Evolutionary conservation across 2,888 invertebrate species (phyloP), one percentile per base, ranked within the genome.

Genomic region (Diarsia rubi): DNA sequence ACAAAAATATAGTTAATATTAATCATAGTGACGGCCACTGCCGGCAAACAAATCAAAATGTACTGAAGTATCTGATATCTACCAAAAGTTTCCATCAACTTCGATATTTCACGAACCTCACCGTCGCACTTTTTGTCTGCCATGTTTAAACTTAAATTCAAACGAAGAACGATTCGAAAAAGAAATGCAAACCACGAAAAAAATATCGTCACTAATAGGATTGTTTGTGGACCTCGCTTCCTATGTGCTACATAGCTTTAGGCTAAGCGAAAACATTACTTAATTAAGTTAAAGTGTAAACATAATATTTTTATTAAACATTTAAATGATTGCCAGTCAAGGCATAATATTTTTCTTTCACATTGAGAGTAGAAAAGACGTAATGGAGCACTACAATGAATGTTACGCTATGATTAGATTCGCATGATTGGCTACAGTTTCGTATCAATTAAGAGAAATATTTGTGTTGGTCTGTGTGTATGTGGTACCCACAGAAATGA

Each of bases 1-100:
- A 93, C 91, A 74, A 95, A 95, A n/a, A 95, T 88, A 60, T 93
- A 95, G 75, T 95, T 95, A 3, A 95, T 93, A 74, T 92, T 92
- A 1, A 91, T 89, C 92, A 95, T 94, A 3, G 92, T 92, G 0
- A 93, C 86, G 37, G 93, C 91, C 3, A 95, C 21, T 0, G 91
- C 89, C 0, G 94, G 92, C 1, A 94, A 42, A 79, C 94, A 94
- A 21, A 92, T 88, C 42, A 91, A 84, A 0, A 87, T 72, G 59
- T 92, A 95, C 69, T 95, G 95, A 54, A 92, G 57, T 27, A 90
- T 86, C 79, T 97, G 97, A 80, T 94, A 97, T 81, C 86, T 93
- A 2, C 97, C 97, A 80, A 96, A 97, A 54, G 88, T 91, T 71
- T 95, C 95, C 73, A 93, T 81, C 5, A 94, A 82, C 45, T 91